Evolutionary conservation across 2,888 invertebrate genomes (phyloP).

Genomic region (Tortrix viridana): DNA sequence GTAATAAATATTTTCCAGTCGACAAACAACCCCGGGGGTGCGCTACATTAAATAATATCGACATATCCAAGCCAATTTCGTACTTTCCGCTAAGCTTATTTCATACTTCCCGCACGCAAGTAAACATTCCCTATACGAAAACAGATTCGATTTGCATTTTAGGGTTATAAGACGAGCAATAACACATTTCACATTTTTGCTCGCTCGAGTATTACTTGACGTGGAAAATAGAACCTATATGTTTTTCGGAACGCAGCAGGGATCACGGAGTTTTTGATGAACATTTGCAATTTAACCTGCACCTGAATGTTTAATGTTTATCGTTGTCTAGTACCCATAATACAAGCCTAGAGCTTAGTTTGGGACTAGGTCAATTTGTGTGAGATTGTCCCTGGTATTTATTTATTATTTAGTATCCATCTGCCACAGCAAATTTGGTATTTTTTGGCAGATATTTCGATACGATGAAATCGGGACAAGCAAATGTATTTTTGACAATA

Average conservation of each 20-base stretch:
- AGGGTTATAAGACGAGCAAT: slow-evolving; percentile 65
- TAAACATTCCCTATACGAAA: slow-evolving; percentile 71
- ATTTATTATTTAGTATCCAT: too few species aligned
- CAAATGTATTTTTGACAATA: too few species aligned
- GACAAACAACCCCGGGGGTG: slow-evolving; percentile 70
- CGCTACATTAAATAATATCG: slow-evolving; percentile 79
- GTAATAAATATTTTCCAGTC: slow-evolving; percentile 76
- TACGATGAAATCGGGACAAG: too few species aligned
- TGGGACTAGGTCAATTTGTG: too few species aligned
- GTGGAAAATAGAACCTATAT: slow-evolving; percentile 44
- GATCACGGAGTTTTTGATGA: neutral
- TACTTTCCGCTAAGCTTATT: slow-evolving; percentile 76
- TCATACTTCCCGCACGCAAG: slow-evolving; percentile 69
- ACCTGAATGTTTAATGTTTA: neutral
- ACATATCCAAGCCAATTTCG: slow-evolving; percentile 78
- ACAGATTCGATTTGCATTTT: slow-evolving; percentile 75
- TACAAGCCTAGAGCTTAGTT: too few species aligned
- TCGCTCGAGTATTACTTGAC: slow-evolving; percentile 47
- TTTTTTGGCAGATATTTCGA: too few species aligned
- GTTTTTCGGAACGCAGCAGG: slow-evolving; percentile 21
- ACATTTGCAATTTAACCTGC: neutral
- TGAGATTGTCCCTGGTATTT: too few species aligned
- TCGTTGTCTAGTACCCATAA: too few species aligned
- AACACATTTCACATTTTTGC: slow-evolving; percentile 57
- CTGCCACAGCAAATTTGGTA: too few species aligned